Evolutionary conservation across 2,113 vertebrate genomes (phyloP).

Genomic region (Catharus minimus): DNA sequence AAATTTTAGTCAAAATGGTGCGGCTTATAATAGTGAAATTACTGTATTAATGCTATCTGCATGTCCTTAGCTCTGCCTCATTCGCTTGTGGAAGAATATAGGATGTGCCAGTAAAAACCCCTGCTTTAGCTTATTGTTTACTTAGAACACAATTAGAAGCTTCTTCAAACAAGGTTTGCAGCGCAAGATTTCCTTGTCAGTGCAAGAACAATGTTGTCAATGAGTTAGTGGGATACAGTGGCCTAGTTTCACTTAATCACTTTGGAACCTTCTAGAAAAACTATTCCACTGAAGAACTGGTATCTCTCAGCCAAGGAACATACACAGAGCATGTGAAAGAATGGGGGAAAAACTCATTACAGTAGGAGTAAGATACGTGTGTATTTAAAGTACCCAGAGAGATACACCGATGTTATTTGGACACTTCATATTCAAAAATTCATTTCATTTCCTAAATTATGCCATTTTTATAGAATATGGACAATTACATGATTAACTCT

Average conservation of each 20-base stretch:
- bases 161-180: neutral
- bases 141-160: neutral
- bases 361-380: neutral
- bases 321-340: neutral
- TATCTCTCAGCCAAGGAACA: neutral
- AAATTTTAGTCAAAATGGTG: no score
- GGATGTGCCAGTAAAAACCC: neutral
- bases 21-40: no score
- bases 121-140: neutral
- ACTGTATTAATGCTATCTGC: accelerated
- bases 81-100: neutral
- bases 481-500: neutral
- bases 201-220: neutral
- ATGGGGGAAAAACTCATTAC: neutral
- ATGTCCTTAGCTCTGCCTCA: neutral
- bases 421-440: neutral
- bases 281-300: neutral
- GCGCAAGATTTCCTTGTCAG: neutral
- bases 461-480: neutral
- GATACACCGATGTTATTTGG: neutral
- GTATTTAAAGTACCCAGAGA: neutral
- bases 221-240: neutral
- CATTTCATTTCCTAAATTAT: neutral
- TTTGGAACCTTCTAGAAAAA: neutral
- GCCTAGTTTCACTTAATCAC: neutral